Evolutionary conservation across 2,888 invertebrate genomes (phyloP).

Genomic region (Anodontia alba): DNA sequence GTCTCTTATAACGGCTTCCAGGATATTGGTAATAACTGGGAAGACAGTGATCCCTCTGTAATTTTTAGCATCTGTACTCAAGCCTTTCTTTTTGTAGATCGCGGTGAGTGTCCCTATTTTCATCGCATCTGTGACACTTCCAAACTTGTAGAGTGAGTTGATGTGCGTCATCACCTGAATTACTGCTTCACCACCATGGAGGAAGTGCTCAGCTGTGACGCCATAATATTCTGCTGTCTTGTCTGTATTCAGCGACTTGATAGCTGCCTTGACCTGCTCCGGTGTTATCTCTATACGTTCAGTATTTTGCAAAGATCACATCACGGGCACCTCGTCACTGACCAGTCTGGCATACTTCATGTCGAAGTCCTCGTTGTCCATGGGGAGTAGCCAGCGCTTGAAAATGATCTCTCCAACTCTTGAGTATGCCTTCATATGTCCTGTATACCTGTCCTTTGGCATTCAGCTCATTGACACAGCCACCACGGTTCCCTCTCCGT

Average conservation of each 20-base stretch:
- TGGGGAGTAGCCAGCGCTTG: neutral
- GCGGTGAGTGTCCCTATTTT: neutral
- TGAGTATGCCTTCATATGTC: neutral
- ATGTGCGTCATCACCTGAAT: too few species aligned
- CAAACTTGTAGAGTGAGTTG: too few species aligned
- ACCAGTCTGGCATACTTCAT: neutral
- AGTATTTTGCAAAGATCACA: too few species aligned
- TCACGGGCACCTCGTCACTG: neutral
- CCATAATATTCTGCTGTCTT: neutral
- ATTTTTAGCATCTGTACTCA: too few species aligned
- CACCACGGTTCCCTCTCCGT: too few species aligned
- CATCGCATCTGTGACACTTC: too few species aligned
- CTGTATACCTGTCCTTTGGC: neutral
- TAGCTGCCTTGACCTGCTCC: neutral
- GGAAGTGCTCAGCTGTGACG: neutral
- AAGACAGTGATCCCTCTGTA: too few species aligned
- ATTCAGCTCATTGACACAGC: too few species aligned
- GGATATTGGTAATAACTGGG: neutral
- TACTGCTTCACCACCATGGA: too few species aligned
- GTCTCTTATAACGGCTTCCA: neutral
- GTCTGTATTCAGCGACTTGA: neutral
- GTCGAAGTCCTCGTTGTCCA: neutral
- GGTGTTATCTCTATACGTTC: neutral
- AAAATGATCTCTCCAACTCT: neutral
- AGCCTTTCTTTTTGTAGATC: slow-evolving; percentile 2